These are phyloP conservation scores for Morinoia aosen DNA, from an alignment of 2,888 invertebrate species.

Conservation along the genomic window DNA sequence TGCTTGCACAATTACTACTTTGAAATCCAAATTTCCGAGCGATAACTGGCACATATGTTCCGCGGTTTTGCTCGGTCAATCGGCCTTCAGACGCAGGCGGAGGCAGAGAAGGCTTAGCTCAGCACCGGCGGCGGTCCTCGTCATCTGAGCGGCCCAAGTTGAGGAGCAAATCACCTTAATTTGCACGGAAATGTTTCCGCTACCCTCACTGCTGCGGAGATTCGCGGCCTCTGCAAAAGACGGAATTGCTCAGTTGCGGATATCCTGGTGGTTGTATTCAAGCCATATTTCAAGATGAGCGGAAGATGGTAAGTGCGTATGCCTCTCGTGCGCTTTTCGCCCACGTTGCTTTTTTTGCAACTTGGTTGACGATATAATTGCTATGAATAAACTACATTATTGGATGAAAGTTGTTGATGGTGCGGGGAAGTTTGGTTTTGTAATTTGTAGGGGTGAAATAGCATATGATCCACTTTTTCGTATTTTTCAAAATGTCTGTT, in stretches of 20 bases:
- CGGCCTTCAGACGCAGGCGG: too few species aligned
- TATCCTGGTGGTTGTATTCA: neutral
- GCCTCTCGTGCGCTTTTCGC: neutral
- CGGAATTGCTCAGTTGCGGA: neutral
- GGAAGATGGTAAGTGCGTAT: neutral
- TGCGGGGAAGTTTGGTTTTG: too few species aligned
- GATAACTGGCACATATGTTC: neutral
- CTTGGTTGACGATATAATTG: neutral
- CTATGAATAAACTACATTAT: too few species aligned
- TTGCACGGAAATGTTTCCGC: conserved; percentile 12
- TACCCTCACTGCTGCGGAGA: neutral
- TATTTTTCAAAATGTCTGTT: too few species aligned
- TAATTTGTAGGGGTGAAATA: too few species aligned
- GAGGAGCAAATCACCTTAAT: neutral
- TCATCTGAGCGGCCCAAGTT: neutral
- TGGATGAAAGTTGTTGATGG: too few species aligned
- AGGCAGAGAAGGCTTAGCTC: neutral
- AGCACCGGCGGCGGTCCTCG: neutral
- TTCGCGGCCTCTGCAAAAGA: neutral
- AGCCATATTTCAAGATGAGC: neutral
- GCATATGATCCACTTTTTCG: too few species aligned
- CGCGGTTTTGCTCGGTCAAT: neutral
- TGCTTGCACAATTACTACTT: neutral
- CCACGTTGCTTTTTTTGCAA: neutral
- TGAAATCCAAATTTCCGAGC: neutral